Conservation (phyloP, 2,113 vertebrate genomes). For the Columba livia region DNA sequence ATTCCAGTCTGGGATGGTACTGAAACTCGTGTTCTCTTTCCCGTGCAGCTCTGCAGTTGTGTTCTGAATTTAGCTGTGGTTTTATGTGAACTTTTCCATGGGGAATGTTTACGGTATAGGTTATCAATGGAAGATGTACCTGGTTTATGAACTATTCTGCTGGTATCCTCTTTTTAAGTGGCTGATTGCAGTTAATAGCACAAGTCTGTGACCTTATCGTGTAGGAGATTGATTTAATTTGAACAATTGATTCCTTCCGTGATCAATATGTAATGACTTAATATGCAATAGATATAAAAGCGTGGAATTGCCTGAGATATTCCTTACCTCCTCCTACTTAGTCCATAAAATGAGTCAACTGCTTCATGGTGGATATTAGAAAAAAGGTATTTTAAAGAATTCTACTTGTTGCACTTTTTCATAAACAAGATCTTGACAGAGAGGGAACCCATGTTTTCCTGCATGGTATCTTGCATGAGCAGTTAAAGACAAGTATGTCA, state of each 20-base stretch:
- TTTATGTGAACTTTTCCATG: neutral
- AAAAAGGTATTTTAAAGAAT: neutral
- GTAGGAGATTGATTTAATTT: conserved; percentile 28
- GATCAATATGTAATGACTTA: conserved; percentile 16
- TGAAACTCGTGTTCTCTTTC: neutral
- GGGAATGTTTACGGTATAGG: neutral
- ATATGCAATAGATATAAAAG: conserved; percentile 19
- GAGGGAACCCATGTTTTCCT: neutral
- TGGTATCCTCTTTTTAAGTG: neutral
- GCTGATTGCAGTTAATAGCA: neutral
- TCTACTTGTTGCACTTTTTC: neutral
- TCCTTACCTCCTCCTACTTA: neutral
- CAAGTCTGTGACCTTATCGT: neutral
- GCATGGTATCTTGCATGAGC: neutral
- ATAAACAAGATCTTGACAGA: neutral
- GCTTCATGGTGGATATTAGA: neutral
- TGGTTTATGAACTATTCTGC: neutral
- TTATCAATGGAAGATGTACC: neutral
- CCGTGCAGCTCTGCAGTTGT: neutral
- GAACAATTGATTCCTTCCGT: neutral
- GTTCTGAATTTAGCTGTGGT: neutral
- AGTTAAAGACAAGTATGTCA: neutral
- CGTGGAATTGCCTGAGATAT: neutral
- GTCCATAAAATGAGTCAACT: neutral
- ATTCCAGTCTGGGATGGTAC: accelerated